A percentile compares a stretch with the other conserved stretches of the same genome.
phyloP scores from a whole-genome alignment of 2,888 invertebrate genomes.

The Acronicta alni region DNA sequence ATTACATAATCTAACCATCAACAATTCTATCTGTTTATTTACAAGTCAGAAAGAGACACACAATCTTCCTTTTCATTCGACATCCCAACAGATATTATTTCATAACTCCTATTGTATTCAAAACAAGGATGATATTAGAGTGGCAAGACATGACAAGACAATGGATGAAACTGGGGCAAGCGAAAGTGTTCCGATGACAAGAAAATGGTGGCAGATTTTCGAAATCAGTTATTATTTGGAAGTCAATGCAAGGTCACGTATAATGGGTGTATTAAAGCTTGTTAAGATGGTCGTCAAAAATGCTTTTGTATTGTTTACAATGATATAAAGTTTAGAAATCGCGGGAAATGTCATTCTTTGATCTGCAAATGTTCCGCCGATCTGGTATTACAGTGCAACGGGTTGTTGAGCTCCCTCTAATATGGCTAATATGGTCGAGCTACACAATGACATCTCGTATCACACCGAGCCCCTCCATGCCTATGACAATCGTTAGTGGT shows the following conservation, averaged over 20 bases:
- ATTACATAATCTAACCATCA: conserved; percentile 44
- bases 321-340: conserved; percentile 33
- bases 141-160: conserved; percentile 43
- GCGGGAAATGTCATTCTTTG: conserved; percentile 24
- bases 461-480: too few relatives aligned
- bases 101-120: conserved; percentile 21
- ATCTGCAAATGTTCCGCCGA: too few relatives aligned
- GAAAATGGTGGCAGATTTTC: conserved; percentile 52
- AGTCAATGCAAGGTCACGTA: conserved; percentile 46
- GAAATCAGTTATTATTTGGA: conserved; percentile 49
- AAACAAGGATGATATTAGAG: conserved; percentile 39
- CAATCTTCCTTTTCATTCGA: conserved; percentile 24
- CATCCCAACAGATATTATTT: conserved; percentile 10
- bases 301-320: conserved; percentile 13
- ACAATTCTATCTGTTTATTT: conserved; percentile 42
- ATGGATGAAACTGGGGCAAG: conserved; percentile 48
- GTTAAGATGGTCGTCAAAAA: conserved; percentile 23
- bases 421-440: too few relatives aligned
- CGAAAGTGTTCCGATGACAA: conserved; percentile 56
- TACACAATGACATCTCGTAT: too few relatives aligned
- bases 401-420: too few relatives aligned
- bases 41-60: conserved; percentile 34
- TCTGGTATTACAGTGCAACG: too few relatives aligned
- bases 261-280: conserved; percentile 30
- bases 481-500: too few relatives aligned